phyloP scores from a whole-genome alignment of 2,797 vertebrate genomes.

The Coilia nasus region DNA sequence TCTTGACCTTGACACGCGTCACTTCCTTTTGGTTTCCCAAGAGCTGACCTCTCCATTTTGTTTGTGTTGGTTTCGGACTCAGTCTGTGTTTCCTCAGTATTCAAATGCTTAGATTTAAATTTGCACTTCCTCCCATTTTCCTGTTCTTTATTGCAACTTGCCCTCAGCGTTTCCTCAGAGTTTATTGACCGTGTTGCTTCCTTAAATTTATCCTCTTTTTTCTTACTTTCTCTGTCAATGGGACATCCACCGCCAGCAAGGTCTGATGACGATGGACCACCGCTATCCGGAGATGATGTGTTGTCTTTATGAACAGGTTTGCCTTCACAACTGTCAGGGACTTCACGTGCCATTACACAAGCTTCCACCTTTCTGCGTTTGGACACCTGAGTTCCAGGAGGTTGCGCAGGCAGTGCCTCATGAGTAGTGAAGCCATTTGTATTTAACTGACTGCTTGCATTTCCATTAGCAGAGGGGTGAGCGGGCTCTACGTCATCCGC shows the following conservation, averaged over 20 bases:
- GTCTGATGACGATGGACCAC: not conserved
- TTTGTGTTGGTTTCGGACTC: not conserved
- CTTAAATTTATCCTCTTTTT: not conserved
- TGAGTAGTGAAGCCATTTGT: not conserved
- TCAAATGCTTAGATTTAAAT: conserved; percentile 39
- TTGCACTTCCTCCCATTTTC: conserved; percentile 28
- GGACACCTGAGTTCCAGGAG: conserved; percentile 35
- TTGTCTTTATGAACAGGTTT: not conserved
- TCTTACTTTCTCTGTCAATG: not conserved
- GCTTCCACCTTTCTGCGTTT: conserved; percentile 65
- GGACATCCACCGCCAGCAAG: not conserved
- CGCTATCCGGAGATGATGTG: not conserved
- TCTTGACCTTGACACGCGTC: not conserved
- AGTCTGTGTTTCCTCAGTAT: not conserved
- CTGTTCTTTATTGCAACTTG: not conserved
- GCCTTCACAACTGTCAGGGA: not conserved
- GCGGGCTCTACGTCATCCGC: conserved; percentile 8
- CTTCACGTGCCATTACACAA: not conserved
- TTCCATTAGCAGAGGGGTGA: not conserved
- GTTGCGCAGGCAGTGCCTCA: not conserved
- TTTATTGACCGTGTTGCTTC: not conserved
- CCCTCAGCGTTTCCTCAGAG: not conserved
- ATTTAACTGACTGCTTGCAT: conserved; percentile 25
- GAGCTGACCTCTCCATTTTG: not conserved
- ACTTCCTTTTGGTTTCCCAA: not conserved